phyloP scores from a whole-genome alignment of 2,797 vertebrate species.

The Tympanoctomys barrerae region DNA sequence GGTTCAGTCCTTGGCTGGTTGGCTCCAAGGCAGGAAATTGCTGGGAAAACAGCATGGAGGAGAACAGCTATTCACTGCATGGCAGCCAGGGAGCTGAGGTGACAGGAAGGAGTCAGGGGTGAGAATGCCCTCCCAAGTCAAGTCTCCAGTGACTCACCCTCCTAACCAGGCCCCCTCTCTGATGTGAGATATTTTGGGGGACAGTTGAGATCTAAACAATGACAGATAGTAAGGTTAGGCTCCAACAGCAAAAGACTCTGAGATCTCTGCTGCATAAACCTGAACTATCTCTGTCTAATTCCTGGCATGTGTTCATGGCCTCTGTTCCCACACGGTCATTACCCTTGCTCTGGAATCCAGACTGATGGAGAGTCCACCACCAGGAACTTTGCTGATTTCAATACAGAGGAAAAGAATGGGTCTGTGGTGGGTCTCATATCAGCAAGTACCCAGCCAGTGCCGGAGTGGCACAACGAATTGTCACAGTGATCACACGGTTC shows the following conservation, averaged over 20 bases:
- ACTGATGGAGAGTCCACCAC: not conserved
- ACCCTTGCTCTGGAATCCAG: not conserved
- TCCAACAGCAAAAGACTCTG: not conserved
- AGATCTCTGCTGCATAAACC: not conserved
- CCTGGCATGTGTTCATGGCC: not conserved
- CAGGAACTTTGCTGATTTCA: not conserved
- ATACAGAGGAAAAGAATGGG: not conserved
- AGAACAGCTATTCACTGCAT: not conserved
- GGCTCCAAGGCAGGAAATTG: not conserved
- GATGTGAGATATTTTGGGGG: not conserved
- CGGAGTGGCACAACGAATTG: not conserved
- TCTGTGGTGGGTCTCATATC: not conserved
- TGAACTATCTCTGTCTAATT: not conserved
- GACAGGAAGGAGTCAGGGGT: not conserved
- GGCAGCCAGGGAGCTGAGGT: not conserved
- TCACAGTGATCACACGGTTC: not conserved
- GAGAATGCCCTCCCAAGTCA: not conserved
- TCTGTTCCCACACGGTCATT: accelerated
- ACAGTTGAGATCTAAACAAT: not conserved
- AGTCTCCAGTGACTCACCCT: not conserved
- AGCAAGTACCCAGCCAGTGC: not conserved
- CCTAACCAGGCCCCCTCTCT: not conserved
- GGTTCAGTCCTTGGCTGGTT: not conserved
- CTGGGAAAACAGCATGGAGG: not conserved
- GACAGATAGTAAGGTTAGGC: not conserved